These are phyloP conservation scores for Thunnus thynnus DNA, from an alignment of 2,113 vertebrate genomes.

Conservation along the genomic window DNA sequence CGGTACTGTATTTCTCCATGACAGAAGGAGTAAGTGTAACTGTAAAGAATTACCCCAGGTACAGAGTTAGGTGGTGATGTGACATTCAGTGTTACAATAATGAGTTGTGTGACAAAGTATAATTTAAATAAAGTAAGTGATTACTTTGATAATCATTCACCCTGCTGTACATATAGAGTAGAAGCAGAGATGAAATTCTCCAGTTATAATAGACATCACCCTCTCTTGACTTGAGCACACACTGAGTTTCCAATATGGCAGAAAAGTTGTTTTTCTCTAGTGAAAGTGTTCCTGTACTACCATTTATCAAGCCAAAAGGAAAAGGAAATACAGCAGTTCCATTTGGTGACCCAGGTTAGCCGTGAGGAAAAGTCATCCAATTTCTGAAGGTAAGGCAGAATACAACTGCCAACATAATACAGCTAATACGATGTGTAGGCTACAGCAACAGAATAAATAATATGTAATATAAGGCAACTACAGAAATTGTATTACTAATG, in stretches of 20 bases:
- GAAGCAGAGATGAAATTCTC: neutral
- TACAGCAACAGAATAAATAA: too few species aligned
- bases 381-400: neutral
- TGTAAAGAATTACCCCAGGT: constrained; percentile 37
- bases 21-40: constrained; percentile 32
- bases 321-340: neutral
- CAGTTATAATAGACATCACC: neutral
- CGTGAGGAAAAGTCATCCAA: neutral
- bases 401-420: too few species aligned
- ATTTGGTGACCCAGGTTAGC: neutral
- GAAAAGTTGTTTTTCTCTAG: neutral
- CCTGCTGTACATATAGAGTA: neutral
- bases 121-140: constrained; percentile 26
- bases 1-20: constrained; percentile 39
- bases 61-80: neutral
- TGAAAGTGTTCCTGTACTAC: neutral
- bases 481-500: too few species aligned
- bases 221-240: neutral
- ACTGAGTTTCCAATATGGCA: neutral
- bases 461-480: too few species aligned
- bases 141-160: constrained; percentile 32
- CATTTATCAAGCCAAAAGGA: neutral
- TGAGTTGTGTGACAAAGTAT: constrained; percentile 1
- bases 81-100: constrained; percentile 20
- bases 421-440: too few species aligned